A percentile compares a stretch with the other conserved stretches of the same genome.
Evolutionary conservation across 2,888 invertebrate species (phyloP).

Genomic region (Agrochola litura): DNA sequence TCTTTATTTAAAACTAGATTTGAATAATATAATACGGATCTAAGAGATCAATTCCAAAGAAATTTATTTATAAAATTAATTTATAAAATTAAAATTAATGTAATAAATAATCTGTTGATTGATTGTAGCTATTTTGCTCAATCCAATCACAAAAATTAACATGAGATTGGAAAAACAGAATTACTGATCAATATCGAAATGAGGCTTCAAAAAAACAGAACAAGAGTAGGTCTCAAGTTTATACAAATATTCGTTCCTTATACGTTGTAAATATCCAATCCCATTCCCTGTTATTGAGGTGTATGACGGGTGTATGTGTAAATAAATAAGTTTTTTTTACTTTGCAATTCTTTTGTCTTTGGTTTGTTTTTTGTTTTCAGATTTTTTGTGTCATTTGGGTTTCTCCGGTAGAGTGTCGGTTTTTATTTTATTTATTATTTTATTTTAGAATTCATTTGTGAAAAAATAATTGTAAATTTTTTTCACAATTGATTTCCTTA

Average conservation of each 20-base stretch:
- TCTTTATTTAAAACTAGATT: neutral
- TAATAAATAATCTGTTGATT: neutral
- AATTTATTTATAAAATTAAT: too few relatives aligned
- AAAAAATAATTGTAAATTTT: constrained; percentile 29
- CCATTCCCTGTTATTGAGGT: constrained; percentile 42
- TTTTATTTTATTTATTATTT: constrained; percentile 74
- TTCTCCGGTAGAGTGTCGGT: constrained; percentile 87
- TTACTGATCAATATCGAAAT: neutral
- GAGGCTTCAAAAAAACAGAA: neutral
- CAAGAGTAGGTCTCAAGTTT: neutral
- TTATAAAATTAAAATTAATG: neutral
- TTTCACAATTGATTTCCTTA: constrained; percentile 68
- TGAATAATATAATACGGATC: neutral
- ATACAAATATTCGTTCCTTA: neutral
- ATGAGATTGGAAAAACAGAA: neutral
- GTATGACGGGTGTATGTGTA: constrained; percentile 49
- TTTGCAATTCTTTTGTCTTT: constrained; percentile 71
- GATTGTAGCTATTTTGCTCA: neutral
- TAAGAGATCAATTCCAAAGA: neutral
- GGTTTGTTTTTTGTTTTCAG: constrained; percentile 81
- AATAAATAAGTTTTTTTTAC: constrained; percentile 53
- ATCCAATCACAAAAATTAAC: neutral
- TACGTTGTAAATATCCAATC: constrained; percentile 53
- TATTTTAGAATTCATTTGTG: constrained; percentile 75
- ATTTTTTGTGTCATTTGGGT: constrained; percentile 86